A percentile compares a stretch with the other conserved stretches of the same genome.
Evolutionary conservation across 2,888 invertebrate genomes (phyloP).

Genomic region (Parnassius mnemosyne): DNA sequence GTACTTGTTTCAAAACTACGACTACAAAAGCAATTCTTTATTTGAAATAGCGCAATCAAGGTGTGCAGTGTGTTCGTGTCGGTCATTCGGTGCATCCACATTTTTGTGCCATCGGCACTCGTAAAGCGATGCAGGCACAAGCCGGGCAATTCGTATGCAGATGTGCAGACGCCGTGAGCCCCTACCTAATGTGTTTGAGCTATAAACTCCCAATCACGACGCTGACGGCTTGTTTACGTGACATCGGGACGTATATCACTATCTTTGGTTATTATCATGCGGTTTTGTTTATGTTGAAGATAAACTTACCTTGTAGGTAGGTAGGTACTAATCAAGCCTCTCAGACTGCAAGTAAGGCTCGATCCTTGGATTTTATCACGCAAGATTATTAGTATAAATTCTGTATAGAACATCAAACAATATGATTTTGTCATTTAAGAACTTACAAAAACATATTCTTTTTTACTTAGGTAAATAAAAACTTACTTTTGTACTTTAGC

Average conservation of each 20-base stretch:
- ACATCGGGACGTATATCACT: constrained; percentile 34
- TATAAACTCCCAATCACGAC: constrained; percentile 29
- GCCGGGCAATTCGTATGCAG: constrained; percentile 61
- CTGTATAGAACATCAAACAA: no score
- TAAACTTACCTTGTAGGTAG: background rate
- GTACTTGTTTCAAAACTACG: no score
- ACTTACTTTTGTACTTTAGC: no score
- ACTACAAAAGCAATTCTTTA: background rate
- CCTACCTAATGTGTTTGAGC: constrained; percentile 28
- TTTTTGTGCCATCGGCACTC: constrained; percentile 33
- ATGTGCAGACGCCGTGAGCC: constrained; percentile 44
- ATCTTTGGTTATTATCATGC: constrained; percentile 17
- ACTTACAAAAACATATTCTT: no score
- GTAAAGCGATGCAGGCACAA: constrained; percentile 41
- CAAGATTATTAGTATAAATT: no score
- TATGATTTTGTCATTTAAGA: no score
- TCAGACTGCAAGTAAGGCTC: background rate
- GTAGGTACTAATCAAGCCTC: constrained; percentile 2
- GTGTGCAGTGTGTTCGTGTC: constrained; percentile 44
- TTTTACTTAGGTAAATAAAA: no score
- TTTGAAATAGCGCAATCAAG: constrained; percentile 33
- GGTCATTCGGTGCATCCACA: constrained; percentile 40
- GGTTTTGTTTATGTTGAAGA: constrained; percentile 7
- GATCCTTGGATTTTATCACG: background rate
- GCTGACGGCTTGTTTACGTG: constrained; percentile 34